Percentiles rank a stretch among this genome's conserved stretches.
Evolutionary conservation across 2,797 vertebrate species (phyloP).

Genomic region (Pantherophis vulpinus): DNA sequence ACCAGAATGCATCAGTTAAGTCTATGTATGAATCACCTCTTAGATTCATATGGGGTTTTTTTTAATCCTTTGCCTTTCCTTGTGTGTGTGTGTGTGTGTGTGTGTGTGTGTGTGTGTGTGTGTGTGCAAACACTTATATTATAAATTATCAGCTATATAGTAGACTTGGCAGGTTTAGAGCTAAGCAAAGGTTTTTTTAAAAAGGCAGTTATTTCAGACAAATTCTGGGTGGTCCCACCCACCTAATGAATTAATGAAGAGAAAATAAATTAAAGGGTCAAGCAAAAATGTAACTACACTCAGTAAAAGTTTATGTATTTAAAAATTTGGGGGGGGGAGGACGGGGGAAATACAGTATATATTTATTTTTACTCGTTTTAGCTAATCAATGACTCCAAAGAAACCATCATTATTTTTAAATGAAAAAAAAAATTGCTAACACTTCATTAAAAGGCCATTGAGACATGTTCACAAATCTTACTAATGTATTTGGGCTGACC

Average conservation of each 20-base stretch:
- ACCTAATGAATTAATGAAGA: slow-evolving; percentile 68
- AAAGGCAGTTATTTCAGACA: slow-evolving; percentile 53
- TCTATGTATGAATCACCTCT: not conserved
- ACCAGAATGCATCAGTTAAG: not conserved
- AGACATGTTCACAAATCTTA: slow-evolving; percentile 70
- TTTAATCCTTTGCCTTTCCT: not conserved
- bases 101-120: not conserved
- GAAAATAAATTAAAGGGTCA: slow-evolving; percentile 62
- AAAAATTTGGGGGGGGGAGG: slow-evolving; percentile 60
- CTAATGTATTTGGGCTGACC: slow-evolving; percentile 71
- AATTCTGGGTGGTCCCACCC: slow-evolving; percentile 69
- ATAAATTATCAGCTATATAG: slow-evolving; percentile 46
- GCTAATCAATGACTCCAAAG: slow-evolving; percentile 69
- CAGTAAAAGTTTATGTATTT: slow-evolving; percentile 72
- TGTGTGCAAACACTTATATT: not conserved
- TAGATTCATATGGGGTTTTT: not conserved
- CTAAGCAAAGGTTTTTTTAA: slow-evolving; percentile 40
- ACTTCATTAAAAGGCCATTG: slow-evolving; percentile 75
- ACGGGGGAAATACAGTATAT: slow-evolving; percentile 64
- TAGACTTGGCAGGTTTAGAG: slow-evolving; percentile 60
- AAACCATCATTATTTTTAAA: slow-evolving; percentile 69
- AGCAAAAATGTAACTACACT: slow-evolving; percentile 70
- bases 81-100: not conserved
- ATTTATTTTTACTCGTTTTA: slow-evolving; percentile 63
- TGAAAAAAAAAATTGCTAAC: slow-evolving; percentile 70